Evolutionary conservation across 2,113 vertebrate genomes (phyloP), one percentile per base, ranked within the genome.

Genomic region (Catharus fuscescens): DNA sequence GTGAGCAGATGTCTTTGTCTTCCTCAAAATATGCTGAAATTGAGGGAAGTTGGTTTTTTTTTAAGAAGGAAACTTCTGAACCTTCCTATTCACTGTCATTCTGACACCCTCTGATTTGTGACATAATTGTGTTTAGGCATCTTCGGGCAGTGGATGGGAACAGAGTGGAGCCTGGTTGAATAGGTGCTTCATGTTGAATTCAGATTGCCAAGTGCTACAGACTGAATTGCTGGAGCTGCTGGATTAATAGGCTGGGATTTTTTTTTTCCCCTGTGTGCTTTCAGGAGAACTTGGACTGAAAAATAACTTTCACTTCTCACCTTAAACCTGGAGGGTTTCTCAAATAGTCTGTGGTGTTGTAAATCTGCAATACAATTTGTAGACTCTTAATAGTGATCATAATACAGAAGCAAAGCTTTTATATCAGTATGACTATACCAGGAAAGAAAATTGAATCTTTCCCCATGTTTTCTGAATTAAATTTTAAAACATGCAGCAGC

Each of bases 1-100:
- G 34, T 85, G 88, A 92, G 79, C 74, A 86, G 14, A 92, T 97
- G 72, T 90, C 93, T 96, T 95, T 93, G 67, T 96, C 94, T 94
- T 95, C 80, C 53, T 88, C 70, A 96, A 94, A 96, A 95, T 88
- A 88, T 74, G 80, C 53, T 86, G 92, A 91, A 85, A 86, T 66
- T 66, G 86, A 88, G 25, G 64, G 32, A 85, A 95, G 14, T 24
- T 50, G 25, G 16, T 29, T 28, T 52, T 52, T 23, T 56, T 19
- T 5, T 45, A 11, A 15, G 38, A 87, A 44, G 36, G 59, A 54
- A 86, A 48, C 48, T 79, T 92, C 20, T 66, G 60, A 77, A 17
- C 44, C 38, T 90, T 82, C 18, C 45, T 69, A 17, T 80, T 85
- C 29, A 44, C 24, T 88, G 42, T 72, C 47, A 62, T 12, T 72